Conservation (phyloP, 2,797 vertebrate species). For the Poeciliopsis paucimaculata region DNA sequence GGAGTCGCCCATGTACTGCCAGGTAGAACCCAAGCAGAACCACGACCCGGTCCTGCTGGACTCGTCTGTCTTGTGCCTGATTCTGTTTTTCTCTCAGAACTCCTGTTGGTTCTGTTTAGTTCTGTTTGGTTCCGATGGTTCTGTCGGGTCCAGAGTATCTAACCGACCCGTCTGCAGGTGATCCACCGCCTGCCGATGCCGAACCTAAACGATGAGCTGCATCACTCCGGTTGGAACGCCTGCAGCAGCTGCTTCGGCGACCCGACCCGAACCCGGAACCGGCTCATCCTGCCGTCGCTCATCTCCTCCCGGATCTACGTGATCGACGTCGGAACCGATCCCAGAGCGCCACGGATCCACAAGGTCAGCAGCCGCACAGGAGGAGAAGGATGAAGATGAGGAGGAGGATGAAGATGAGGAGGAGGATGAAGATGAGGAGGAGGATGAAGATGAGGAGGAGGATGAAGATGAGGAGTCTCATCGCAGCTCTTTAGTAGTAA, state of each 20-base stretch:
- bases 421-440: background rate
- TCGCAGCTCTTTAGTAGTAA: background rate
- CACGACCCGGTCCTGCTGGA: background rate
- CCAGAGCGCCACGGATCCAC: constrained; percentile 81
- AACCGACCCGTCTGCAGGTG: constrained; percentile 75
- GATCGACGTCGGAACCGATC: constrained; percentile 84
- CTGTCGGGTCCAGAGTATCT: background rate
- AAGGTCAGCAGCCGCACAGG: constrained; percentile 77
- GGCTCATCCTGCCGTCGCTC: constrained; percentile 87
- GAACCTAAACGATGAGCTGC: constrained; percentile 88
- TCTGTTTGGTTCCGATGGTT: too few species aligned
- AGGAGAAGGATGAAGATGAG: too few species aligned
- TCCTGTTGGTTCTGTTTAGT: background rate
- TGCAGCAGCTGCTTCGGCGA: constrained; percentile 93
- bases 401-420: background rate
- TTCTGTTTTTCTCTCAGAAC: background rate
- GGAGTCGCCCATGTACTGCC: constrained; percentile 82
- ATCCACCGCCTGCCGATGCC: constrained; percentile 93
- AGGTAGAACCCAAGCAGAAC: constrained; percentile 76
- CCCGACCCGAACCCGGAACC: constrained; percentile 82
- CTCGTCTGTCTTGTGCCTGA: background rate
- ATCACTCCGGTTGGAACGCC: constrained; percentile 93
- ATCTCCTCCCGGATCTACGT: constrained; percentile 92
- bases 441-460: background rate
- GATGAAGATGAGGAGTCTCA: background rate